Conservation (phyloP, 2,797 vertebrate species). For the Sus cebifrons region DNA sequence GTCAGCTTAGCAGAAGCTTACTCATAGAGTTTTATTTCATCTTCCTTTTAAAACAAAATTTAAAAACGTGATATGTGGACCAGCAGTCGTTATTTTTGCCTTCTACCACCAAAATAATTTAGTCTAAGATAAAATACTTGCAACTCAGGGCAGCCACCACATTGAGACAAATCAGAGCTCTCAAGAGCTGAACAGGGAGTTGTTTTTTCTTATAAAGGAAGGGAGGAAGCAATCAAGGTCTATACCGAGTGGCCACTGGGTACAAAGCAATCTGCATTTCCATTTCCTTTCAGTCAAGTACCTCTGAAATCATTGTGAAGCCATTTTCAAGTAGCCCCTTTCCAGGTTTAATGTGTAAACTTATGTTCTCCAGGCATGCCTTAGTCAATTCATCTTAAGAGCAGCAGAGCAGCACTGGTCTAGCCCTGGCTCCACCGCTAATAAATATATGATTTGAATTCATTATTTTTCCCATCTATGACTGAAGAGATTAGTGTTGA, state of each 20-base stretch:
- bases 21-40: constrained; percentile 68
- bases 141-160: constrained; percentile 60
- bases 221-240: no score
- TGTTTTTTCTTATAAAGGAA: not conserved
- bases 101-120: constrained; percentile 70
- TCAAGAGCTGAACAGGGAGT: not conserved
- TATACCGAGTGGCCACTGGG: fast-evolving
- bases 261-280: not conserved
- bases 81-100: constrained; percentile 66
- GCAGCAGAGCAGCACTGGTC: no score
- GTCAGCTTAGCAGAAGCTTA: not conserved
- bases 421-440: not conserved
- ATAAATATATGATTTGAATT: not conserved
- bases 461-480: not conserved
- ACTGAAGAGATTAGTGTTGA: not conserved
- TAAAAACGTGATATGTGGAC: not conserved
- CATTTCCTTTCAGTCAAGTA: not conserved
- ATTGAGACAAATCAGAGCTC: constrained; percentile 73
- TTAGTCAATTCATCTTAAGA: not conserved
- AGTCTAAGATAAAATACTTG: constrained; percentile 79
- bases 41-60: constrained; percentile 1
- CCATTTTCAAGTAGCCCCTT: not conserved
- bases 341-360: not conserved
- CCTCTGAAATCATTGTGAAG: not conserved
- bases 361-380: fast-evolving